A percentile compares a stretch with the other conserved stretches of the same genome.
Conservation (phyloP, 2,113 vertebrate species). For the Anguilla rostrata region DNA sequence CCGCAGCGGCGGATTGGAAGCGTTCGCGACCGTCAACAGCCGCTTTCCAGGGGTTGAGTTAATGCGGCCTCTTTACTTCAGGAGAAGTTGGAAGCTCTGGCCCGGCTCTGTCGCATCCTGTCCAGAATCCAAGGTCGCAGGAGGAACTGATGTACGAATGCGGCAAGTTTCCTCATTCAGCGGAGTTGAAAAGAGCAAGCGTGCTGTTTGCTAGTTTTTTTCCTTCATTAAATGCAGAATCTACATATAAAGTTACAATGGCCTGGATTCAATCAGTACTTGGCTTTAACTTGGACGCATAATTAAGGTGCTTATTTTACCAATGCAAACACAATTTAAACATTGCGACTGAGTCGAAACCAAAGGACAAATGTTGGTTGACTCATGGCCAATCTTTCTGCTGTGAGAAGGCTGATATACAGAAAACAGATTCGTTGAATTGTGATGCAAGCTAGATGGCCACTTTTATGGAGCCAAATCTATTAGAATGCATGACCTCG, state of each 20-base stretch:
- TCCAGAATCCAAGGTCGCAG: not conserved
- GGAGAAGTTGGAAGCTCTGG: not conserved
- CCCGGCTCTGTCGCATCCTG: not conserved
- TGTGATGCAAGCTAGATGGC: too few relatives aligned
- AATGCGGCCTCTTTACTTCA: not conserved
- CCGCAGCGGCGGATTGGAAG: not conserved
- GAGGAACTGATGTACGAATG: not conserved
- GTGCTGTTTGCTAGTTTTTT: not conserved
- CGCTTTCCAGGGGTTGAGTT: not conserved
- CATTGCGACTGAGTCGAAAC: constrained; percentile 24
- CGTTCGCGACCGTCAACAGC: not conserved
- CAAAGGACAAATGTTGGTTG: too few relatives aligned
- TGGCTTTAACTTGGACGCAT: not conserved
- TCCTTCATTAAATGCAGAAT: not conserved
- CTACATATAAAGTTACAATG: not conserved
- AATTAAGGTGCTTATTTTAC: not conserved
- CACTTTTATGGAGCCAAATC: too few relatives aligned
- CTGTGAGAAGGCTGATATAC: too few relatives aligned
- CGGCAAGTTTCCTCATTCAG: not conserved
- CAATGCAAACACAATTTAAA: constrained; percentile 19
- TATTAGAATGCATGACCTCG: not conserved
- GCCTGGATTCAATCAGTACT: not conserved
- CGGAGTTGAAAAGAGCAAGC: not conserved
- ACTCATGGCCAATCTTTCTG: too few relatives aligned
- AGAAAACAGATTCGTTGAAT: too few relatives aligned